Percentiles rank a stretch among this genome's conserved stretches.
Evolutionary conservation across 1,140 invertebrate species (phyloP).

Genomic region (Babylonia areolata): DNA sequence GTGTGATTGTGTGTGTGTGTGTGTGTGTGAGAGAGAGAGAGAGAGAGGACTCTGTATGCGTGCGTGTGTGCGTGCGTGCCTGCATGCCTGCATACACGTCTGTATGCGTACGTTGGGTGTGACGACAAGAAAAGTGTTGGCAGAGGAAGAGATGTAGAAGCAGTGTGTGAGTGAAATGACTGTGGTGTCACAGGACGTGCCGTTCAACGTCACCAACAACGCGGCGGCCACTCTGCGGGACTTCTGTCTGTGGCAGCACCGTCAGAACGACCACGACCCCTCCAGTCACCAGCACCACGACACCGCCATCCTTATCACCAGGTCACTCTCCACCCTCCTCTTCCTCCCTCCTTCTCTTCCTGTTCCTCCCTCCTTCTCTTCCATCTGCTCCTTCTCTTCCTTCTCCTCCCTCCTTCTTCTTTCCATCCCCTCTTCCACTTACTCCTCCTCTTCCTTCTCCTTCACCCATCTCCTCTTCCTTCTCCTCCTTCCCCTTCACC

Average conservation of each 20-base stretch:
- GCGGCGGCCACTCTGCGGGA: slow-evolving; percentile 85
- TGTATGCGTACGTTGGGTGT: slow-evolving; percentile 16
- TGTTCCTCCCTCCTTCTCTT: no score
- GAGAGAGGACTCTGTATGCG: no score
- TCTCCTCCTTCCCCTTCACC: no score
- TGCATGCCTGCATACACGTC: not conserved
- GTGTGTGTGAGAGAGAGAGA: not conserved
- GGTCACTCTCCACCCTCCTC: slow-evolving; percentile 75
- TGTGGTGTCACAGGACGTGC: slow-evolving; percentile 21
- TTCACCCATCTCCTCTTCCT: no score
- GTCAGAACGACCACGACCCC: slow-evolving; percentile 84
- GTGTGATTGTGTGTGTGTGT: slow-evolving; percentile 1
- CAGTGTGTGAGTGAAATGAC: no score
- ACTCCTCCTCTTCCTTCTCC: no score
- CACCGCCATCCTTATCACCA: slow-evolving; percentile 92
- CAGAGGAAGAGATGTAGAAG: no score
- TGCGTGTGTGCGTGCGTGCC: not conserved
- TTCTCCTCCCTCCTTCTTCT: no score
- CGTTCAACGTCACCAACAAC: slow-evolving; percentile 74
- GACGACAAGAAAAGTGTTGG: no score
- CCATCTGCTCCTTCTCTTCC: no score
- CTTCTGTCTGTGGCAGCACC: slow-evolving; percentile 91
- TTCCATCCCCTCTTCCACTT: no score
- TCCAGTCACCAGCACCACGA: slow-evolving; percentile 92
- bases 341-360: no score